These are phyloP conservation scores for Chydorus sphaericus DNA, from an alignment of 2,888 invertebrate genomes.

Conservation along the genomic window DNA sequence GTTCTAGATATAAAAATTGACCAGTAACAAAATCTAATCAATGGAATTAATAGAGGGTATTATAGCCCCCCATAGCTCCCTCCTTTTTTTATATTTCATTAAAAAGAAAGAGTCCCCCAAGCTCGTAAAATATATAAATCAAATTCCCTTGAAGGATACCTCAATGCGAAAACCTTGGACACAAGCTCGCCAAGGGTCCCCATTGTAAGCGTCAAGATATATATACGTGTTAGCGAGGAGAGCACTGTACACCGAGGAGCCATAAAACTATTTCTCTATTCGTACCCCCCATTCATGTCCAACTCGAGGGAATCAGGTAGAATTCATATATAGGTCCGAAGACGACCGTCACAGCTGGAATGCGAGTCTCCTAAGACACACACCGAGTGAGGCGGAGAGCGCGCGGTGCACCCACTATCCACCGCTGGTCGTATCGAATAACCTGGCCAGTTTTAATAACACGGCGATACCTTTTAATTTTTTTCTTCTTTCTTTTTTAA, in stretches of 20 bases:
- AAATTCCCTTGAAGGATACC: too few species aligned
- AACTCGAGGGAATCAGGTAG: neutral
- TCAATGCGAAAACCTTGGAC: too few species aligned
- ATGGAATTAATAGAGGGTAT: too few species aligned
- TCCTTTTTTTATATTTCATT: too few species aligned
- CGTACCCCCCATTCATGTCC: slow-evolving; percentile 2
- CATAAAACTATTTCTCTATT: slow-evolving; percentile 3
- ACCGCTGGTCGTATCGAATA: slow-evolving; percentile 4
- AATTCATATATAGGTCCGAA: too few species aligned
- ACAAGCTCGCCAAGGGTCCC: neutral
- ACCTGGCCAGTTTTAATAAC: too few species aligned
- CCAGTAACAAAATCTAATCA: too few species aligned
- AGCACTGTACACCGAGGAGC: slow-evolving; percentile 1
- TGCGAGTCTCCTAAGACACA: neutral
- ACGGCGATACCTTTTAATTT: neutral
- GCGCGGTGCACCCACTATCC: neutral
- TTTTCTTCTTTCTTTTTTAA: slow-evolving; percentile 4
- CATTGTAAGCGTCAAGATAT: neutral
- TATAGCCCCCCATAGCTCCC: too few species aligned
- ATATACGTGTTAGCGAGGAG: neutral
- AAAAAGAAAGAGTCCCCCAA: too few species aligned
- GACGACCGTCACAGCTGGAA: slow-evolving; percentile 3
- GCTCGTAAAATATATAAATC: too few species aligned
- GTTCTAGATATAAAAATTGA: too few species aligned
- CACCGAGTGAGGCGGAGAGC: neutral